Evolutionary conservation across 2,888 invertebrate species (phyloP).

Genomic region (Sphaerophoria taeniata): DNA sequence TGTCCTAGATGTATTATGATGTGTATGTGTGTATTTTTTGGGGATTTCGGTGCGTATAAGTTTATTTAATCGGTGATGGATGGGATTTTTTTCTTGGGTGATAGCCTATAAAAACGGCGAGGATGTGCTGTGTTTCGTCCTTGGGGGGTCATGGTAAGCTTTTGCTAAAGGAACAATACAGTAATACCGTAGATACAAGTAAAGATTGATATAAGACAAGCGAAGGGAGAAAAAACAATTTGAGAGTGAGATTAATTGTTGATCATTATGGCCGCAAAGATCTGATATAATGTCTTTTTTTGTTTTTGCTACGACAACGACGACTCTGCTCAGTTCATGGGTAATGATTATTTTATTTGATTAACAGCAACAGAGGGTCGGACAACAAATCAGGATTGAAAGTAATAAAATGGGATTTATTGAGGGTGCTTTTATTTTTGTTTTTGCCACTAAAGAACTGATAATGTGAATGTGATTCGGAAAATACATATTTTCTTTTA

Average conservation of each 20-base stretch:
- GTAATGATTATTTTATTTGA: slow-evolving; percentile 63
- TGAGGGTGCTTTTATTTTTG: slow-evolving; percentile 30
- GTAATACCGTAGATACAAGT: background rate
- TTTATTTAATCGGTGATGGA: slow-evolving; percentile 72
- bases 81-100: slow-evolving; percentile 54
- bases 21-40: slow-evolving; percentile 24
- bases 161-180: background rate
- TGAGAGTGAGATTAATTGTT: slow-evolving; percentile 65
- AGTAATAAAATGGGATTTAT: slow-evolving; percentile 52
- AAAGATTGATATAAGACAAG: slow-evolving; percentile 13
- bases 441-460: slow-evolving; percentile 11
- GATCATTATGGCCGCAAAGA: slow-evolving; percentile 56
- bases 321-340: slow-evolving; percentile 18
- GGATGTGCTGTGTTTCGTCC: slow-evolving; percentile 21
- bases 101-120: slow-evolving; percentile 41
- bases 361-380: slow-evolving; percentile 51
- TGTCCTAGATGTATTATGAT: slow-evolving; percentile 39
- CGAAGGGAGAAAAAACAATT: background rate
- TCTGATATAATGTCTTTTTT: slow-evolving; percentile 51
- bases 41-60: slow-evolving; percentile 47
- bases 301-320: background rate
- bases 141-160: background rate
- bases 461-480: slow-evolving; percentile 12
- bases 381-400: slow-evolving; percentile 38
- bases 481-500: no score